Base-by-base conservation (phyloP, 2,797 vertebrate genomes). In the Rachycentron canadum region DNA sequence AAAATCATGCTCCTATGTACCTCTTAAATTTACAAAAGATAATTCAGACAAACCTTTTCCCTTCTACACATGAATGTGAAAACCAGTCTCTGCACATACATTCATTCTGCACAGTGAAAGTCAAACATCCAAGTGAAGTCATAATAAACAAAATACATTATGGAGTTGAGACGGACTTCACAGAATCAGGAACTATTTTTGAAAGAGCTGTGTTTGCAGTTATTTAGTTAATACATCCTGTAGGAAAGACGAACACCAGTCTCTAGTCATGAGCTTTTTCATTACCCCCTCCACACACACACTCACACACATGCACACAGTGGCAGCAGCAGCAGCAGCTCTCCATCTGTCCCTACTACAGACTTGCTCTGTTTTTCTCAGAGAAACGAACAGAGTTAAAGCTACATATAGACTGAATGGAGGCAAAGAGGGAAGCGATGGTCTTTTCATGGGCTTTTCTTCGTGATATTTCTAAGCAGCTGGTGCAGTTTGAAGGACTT, bases 401-500 rank as follows among this genome's bases (percentile, higher is more conserved):
- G 59, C 59, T n/a, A 19, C 68, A 75, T 74, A 85, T 73, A 60
- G 40, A 74, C 25, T 49, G 68, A 61, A 60, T 0, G 0, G 40
- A 69, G 32, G 60, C 7, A 0, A 62, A 45, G 58, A 32, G 14
- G 4, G n/a, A 30, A 13, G n/a, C 21, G 11, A 58, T 40, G 56
- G 25, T 49, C n/a, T 12, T 73, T 58, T 41, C 71, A 76, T 80
- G 66, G 65, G 72, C 50, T 76, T 81, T 76, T 81, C 69, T 76
- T 76, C 47, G 40, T 47, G 61, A 73, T 78, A 38, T 79, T 59
- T 65, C 61, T 59, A 32, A 11, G 65, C 72, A 69, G 74, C 86
- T 74, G 81, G 81, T 82, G 78, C 78, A 74, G 79, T 83, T 86
- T 81, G 36, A 75, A 81, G 57, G 74, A 45, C 78, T 75, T 76